Conservation (phyloP, 2,888 invertebrate species). For the Drosophila meridionalis region DNA sequence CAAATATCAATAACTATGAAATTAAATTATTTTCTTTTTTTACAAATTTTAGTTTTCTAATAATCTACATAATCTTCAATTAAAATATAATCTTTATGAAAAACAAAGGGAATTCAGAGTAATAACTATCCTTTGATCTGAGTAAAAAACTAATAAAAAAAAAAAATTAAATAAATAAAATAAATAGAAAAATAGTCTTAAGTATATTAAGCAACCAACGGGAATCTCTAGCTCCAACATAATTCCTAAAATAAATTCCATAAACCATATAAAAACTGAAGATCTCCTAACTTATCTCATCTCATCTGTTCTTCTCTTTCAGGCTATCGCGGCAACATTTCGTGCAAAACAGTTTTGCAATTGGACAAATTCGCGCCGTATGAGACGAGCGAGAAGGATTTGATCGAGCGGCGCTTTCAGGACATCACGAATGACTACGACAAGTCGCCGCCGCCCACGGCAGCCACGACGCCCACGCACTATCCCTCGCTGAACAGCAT, state of each 20-base stretch:
- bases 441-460: slow-evolving; percentile 81
- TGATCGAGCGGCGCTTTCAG: slow-evolving; percentile 83
- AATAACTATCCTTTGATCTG: no score
- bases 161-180: no score
- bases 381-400: slow-evolving; percentile 80
- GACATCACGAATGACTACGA: slow-evolving; percentile 84
- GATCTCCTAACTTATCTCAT: background rate
- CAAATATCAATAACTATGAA: no score
- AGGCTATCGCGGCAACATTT: slow-evolving; percentile 84
- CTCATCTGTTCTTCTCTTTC: background rate
- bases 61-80: no score
- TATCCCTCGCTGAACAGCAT: slow-evolving; percentile 81
- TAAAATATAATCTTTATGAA: no score
- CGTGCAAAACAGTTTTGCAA: slow-evolving; percentile 84
- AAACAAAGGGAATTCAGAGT: no score
- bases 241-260: background rate
- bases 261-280: background rate
- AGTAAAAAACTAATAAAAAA: no score
- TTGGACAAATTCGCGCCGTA: slow-evolving; percentile 84
- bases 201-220: background rate
- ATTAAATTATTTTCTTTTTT: no score
- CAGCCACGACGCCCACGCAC: slow-evolving; percentile 70
- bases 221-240: background rate
- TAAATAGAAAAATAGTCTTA: no score
- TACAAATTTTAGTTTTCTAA: no score